Evolutionary conservation across 2,888 invertebrate genomes (phyloP).

Genomic region (Morpho helenor): DNA sequence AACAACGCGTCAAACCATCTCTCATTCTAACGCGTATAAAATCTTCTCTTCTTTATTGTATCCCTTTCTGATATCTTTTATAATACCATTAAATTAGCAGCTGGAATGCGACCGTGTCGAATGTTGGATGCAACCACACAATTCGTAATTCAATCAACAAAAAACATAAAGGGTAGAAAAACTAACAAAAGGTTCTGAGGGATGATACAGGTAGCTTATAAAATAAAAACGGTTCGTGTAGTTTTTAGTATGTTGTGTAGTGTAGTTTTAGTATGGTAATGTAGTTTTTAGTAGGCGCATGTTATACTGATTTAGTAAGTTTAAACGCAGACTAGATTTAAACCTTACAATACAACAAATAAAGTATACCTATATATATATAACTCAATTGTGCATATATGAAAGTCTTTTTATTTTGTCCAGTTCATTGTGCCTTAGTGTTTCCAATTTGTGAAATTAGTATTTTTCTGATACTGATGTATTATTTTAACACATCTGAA

Average conservation of each 20-base stretch:
- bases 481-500: too few relatives aligned
- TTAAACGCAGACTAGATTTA: too few relatives aligned
- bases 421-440: too few relatives aligned
- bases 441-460: too few relatives aligned
- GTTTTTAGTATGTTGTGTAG: not conserved
- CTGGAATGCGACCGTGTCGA: conserved; percentile 68
- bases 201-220: conserved; percentile 70
- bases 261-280: too few relatives aligned
- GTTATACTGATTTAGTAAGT: too few relatives aligned
- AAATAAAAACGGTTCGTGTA: conserved; percentile 36
- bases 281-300: not conserved
- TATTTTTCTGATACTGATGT: too few relatives aligned
- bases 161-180: conserved; percentile 64
- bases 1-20: not conserved
- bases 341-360: too few relatives aligned
- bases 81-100: conserved; percentile 62
- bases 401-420: too few relatives aligned
- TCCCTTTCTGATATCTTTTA: conserved; percentile 11
- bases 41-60: not conserved
- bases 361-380: too few relatives aligned
- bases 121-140: conserved; percentile 64
- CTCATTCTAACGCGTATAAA: not conserved
- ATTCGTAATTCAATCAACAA: conserved; percentile 63
- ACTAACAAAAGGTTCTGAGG: conserved; percentile 56
- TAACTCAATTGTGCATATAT: too few relatives aligned